These are phyloP conservation scores for Holotrichia oblita DNA, from an alignment of 1,140 invertebrate species.

Conservation along the genomic window DNA sequence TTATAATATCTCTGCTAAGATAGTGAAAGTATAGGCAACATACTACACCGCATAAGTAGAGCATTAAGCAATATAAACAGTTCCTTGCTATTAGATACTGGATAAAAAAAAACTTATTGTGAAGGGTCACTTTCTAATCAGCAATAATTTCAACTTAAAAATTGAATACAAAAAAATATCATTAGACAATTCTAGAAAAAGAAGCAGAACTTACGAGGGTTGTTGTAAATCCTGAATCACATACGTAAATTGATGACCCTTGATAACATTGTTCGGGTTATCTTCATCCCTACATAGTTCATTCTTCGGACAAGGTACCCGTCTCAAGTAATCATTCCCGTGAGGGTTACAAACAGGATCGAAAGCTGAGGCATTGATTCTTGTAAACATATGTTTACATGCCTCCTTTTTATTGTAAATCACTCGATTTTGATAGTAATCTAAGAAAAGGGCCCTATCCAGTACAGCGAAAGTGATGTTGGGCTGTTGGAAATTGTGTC, in stretches of 20 bases:
- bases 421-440: constrained; percentile 85
- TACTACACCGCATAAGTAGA: not conserved
- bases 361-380: constrained; percentile 83
- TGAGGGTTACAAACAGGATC: constrained; percentile 79
- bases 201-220: constrained; percentile 74
- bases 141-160: not conserved
- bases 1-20: not conserved
- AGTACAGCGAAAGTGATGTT: constrained; percentile 88
- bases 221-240: constrained; percentile 87
- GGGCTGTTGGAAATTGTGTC: constrained; percentile 69
- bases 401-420: constrained; percentile 70
- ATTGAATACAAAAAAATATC: not conserved
- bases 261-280: constrained; percentile 82
- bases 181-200: not conserved
- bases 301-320: constrained; percentile 83
- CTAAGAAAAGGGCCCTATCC: constrained; percentile 86
- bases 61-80: not conserved
- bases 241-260: constrained; percentile 92
- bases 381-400: constrained; percentile 86
- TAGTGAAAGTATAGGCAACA: not conserved
- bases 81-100: too few species aligned
- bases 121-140: not conserved
- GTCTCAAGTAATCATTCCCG: constrained; percentile 87
- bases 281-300: constrained; percentile 90
- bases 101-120: not conserved